Evolutionary conservation across 2,797 vertebrate genomes (phyloP).

Genomic region (Phrynocephalus guinanensis): DNA sequence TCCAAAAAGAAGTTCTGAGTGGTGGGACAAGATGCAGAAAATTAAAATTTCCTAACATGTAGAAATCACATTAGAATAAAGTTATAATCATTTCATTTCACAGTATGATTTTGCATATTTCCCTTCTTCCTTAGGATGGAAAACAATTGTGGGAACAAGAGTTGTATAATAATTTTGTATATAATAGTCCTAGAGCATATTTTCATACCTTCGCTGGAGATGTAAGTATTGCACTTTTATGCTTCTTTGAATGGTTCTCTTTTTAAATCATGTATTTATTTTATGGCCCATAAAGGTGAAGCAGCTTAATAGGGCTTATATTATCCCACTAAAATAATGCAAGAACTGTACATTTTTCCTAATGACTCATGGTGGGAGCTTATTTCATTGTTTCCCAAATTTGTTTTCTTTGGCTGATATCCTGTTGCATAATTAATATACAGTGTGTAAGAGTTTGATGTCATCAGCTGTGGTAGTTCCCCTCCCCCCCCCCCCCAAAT

Average conservation of each 20-base stretch:
- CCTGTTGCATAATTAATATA: too few relatives aligned
- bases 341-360: background rate
- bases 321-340: background rate
- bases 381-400: background rate
- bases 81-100: background rate
- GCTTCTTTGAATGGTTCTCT: background rate
- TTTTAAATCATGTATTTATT: conserved; percentile 12
- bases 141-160: conserved; percentile 95
- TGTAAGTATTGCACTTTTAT: conserved; percentile 82
- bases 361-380: background rate
- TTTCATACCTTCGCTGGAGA: conserved; percentile 97
- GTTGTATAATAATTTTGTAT: conserved; percentile 95
- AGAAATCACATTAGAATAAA: background rate
- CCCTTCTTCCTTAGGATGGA: conserved; percentile 86
- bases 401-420: background rate
- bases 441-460: too few relatives aligned
- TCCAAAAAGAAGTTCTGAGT: background rate
- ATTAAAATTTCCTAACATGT: background rate
- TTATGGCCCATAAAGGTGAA: background rate
- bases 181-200: conserved; percentile 92
- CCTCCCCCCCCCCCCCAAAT: too few relatives aligned
- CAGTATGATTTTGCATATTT: conserved; percentile 18
- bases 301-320: background rate
- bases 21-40: background rate
- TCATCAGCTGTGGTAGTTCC: too few relatives aligned